A percentile compares a stretch with the other conserved stretches of the same genome.
Evolutionary conservation across 2,113 vertebrate genomes (phyloP).

Genomic region (Anser brachyrhynchus): DNA sequence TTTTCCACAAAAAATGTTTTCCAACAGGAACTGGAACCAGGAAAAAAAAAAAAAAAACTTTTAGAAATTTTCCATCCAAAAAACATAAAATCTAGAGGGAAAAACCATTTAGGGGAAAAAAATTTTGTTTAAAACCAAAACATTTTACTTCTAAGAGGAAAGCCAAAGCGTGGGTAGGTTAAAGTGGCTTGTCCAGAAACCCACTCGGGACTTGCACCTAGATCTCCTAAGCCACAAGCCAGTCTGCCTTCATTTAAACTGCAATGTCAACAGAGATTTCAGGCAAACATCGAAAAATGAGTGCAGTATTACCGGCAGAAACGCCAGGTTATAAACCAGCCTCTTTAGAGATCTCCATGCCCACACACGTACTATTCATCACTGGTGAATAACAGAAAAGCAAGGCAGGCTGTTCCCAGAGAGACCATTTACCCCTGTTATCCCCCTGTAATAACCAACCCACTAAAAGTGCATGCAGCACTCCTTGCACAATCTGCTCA

Average conservation of each 20-base stretch:
- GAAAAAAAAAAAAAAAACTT: background rate
- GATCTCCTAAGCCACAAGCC: conserved; percentile 25
- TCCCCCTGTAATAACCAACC: background rate
- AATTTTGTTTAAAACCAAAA: background rate
- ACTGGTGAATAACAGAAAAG: background rate
- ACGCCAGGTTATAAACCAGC: background rate
- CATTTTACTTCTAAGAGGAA: background rate
- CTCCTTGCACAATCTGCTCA: background rate
- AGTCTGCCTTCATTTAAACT: conserved; percentile 26
- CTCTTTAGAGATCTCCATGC: background rate
- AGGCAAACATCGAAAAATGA: background rate
- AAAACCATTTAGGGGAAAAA: background rate
- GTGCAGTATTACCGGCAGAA: background rate
- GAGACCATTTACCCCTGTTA: background rate
- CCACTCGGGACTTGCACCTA: conserved; percentile 18
- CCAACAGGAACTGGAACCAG: background rate
- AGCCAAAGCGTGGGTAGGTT: background rate
- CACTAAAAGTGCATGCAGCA: background rate
- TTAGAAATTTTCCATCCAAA: background rate
- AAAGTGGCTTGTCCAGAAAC: conserved; percentile 24
- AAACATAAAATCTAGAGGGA: background rate
- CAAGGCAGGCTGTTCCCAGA: background rate
- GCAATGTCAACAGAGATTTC: conserved; percentile 15
- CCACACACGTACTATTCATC: conserved; percentile 8
- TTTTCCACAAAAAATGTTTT: background rate